Evolutionary conservation across 2,888 invertebrate species (phyloP), one percentile per base, ranked within the genome.

Genomic region (Brachyopa scutellaris): DNA sequence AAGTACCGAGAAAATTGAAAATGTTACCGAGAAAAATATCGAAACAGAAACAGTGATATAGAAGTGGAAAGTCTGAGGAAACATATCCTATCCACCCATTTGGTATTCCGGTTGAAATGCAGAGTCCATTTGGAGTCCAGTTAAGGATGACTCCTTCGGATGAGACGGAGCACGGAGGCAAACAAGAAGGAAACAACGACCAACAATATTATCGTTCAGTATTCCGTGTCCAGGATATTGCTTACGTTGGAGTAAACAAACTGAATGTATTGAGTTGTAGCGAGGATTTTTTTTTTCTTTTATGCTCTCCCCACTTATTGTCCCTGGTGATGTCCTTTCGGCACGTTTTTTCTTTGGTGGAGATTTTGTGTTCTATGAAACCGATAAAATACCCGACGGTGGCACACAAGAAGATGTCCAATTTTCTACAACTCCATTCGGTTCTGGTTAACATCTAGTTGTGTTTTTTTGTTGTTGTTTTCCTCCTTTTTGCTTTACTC

Each of bases 1-100:
- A 53, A 55, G 62, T 29, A 23, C 19, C 31, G 57, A 49, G 66
- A 49, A 73, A 74, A 74, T 74, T 74, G 73, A 74, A 74, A 74
- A 66, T 74, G 55, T 47, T 49, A 38, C 47, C 21, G 0, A 23
- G 17, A n/a, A 62, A 36, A 42, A 21, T 19, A 38, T 59, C 38
- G n/a, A 8, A 15, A 53, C 2, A 23, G 9, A 31, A 21, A 61
- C 36, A 26, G n/a, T n/a, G n/a, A n/a, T 4, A 49, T 31, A n/a
- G 4, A 17, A 57, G 1, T 17, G 26, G 13, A 49, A 38, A 55
- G 38, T 11, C 36, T 29, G 11, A 19, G 7, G 21, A 23, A 11
- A 33, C 42, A n/a, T n/a, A n/a, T n/a, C n/a, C n/a, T 11, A 33
- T 33, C 61, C 53, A 26, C 2, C 13, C 61, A 42, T 62, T 23